phyloP scores from a whole-genome alignment of 2,888 invertebrate species.

The Galeruca laticollis region DNA sequence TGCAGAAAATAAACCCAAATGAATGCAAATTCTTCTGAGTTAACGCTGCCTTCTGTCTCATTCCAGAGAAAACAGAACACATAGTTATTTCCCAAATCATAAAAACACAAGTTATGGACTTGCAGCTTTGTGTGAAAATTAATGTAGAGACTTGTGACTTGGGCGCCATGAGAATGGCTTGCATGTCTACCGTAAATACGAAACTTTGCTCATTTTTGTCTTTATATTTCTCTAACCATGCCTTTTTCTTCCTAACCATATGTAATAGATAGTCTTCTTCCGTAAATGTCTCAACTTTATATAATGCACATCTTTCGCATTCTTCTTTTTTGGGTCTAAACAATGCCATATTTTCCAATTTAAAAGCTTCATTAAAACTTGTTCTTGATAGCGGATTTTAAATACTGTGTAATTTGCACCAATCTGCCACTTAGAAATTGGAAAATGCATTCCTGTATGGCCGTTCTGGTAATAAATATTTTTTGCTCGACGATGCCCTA shows the following conservation, averaged over 20 bases:
- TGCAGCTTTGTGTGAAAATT: constrained; percentile 2
- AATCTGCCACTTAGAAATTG: constrained; percentile 39
- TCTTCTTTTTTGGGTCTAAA: no score
- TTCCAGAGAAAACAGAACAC: constrained; percentile 25
- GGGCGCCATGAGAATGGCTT: no score
- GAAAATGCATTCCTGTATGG: constrained; percentile 36
- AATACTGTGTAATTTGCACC: constrained; percentile 34
- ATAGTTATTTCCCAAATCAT: no score
- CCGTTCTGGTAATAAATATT: constrained; percentile 45
- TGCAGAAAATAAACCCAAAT: no score
- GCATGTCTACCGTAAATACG: no score
- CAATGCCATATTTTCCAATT: constrained; percentile 37
- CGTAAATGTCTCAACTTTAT: constrained; percentile 43
- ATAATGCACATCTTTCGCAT: no score
- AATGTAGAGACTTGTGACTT: no score
- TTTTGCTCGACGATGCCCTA: no score
- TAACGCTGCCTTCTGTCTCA: constrained; percentile 14
- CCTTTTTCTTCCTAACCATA: constrained; percentile 49
- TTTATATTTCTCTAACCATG: constrained; percentile 48
- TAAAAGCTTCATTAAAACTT: constrained; percentile 20
- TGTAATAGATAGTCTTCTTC: constrained; percentile 49
- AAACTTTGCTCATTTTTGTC: constrained; percentile 43
- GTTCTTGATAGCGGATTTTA: background rate
- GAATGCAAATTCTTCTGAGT: constrained; percentile 5
- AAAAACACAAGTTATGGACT: background rate